phyloP scores from a whole-genome alignment of 2,888 invertebrate genomes.

The Galeopsomyia nigrocyanea region DNA sequence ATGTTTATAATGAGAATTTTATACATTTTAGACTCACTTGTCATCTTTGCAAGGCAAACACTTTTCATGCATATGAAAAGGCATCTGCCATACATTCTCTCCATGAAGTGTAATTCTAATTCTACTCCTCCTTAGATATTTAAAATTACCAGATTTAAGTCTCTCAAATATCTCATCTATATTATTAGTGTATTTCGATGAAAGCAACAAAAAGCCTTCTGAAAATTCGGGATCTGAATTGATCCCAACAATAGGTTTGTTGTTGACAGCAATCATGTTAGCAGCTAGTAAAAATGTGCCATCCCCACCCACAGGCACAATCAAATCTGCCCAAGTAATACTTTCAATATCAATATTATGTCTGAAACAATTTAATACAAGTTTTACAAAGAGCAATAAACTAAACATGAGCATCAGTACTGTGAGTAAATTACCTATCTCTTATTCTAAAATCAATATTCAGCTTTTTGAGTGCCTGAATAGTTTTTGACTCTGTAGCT shows the following conservation, averaged over 20 bases:
- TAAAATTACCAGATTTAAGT: constrained; percentile 82
- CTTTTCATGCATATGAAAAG: constrained; percentile 81
- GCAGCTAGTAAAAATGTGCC: constrained; percentile 97
- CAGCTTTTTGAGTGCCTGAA: constrained; percentile 75
- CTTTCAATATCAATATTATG: constrained; percentile 75
- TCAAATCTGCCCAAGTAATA: constrained; percentile 92
- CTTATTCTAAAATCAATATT: constrained; percentile 85
- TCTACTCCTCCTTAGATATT: constrained; percentile 89
- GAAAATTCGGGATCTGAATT: constrained; percentile 96
- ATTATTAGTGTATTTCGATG: constrained; percentile 85
- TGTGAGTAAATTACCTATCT: constrained; percentile 71
- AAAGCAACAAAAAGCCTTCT: constrained; percentile 92
- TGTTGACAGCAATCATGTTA: constrained; percentile 80
- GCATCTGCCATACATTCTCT: constrained; percentile 73
- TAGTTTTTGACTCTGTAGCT: constrained; percentile 77
- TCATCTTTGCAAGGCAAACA: constrained; percentile 2
- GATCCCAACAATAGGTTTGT: constrained; percentile 95
- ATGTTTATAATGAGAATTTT: constrained; percentile 1
- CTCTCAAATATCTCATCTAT: constrained; percentile 84
- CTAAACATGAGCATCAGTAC: constrained; percentile 27
- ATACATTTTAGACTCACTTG: constrained; percentile 25
- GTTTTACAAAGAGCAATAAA: constrained; percentile 14
- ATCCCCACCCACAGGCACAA: constrained; percentile 93
- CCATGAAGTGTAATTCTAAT: constrained; percentile 90
- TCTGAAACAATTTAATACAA: constrained; percentile 63